phyloP scores from a whole-genome alignment of 2,797 vertebrate genomes.

The Helostoma temminkii region DNA sequence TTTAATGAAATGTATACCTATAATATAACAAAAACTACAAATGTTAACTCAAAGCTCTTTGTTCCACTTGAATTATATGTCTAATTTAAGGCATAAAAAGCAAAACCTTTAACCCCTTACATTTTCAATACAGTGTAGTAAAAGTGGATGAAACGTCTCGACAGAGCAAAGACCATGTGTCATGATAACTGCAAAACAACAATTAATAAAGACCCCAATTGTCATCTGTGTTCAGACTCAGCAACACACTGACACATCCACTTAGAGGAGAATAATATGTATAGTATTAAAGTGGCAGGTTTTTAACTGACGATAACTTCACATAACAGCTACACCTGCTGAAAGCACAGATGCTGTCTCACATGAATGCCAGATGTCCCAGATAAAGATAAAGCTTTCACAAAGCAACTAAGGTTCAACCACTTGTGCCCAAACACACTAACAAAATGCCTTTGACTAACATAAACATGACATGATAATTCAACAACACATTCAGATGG shows the following conservation, averaged over 20 bases:
- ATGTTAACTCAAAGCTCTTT: constrained; percentile 1
- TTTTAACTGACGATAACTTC: too few relatives aligned
- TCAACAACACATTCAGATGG: not conserved
- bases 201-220: constrained; percentile 13
- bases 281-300: too few relatives aligned
- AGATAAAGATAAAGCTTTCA: not conserved
- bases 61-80: not conserved
- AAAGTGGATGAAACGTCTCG: not conserved
- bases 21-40: constrained; percentile 15
- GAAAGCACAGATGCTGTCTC: too few relatives aligned
- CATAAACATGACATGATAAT: not conserved
- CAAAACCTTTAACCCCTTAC: not conserved
- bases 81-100: not conserved
- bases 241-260: too few relatives aligned
- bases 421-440: not conserved
- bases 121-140: not conserved
- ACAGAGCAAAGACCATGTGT: constrained; percentile 38
- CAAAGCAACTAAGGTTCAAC: not conserved
- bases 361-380: too few relatives aligned
- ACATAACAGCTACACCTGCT: too few relatives aligned
- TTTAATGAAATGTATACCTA: constrained; percentile 33
- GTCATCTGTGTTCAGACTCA: constrained; percentile 2
- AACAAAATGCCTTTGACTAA: too few relatives aligned
- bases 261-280: too few relatives aligned
- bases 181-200: constrained; percentile 6